These are phyloP conservation scores for Oreortyx pictus DNA, from an alignment of 2,797 vertebrate genomes.

Conservation along the genomic window DNA sequence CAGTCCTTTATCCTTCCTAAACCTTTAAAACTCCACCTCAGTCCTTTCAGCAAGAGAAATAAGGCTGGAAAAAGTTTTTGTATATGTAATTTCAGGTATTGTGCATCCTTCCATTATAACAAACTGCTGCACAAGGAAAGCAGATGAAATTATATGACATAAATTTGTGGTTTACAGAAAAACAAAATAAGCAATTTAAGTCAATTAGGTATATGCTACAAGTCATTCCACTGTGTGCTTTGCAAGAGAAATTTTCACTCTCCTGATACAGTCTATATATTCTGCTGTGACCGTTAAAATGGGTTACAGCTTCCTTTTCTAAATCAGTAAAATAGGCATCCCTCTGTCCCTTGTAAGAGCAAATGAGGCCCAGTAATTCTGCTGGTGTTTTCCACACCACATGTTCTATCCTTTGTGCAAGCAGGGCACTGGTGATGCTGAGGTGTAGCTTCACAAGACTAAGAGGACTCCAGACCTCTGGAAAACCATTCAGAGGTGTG, in stretches of 20 bases:
- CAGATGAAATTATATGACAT: conserved; percentile 8
- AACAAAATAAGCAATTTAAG: conserved; percentile 38
- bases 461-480: conserved; percentile 18
- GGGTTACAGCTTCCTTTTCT: conserved; percentile 1
- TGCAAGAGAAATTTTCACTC: conserved; percentile 37
- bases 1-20: not conserved
- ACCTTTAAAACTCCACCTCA: not conserved
- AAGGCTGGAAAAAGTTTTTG: not conserved
- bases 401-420: not conserved
- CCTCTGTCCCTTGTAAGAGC: not conserved
- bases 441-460: not conserved
- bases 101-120: not conserved
- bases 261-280: conserved; percentile 20
- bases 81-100: not conserved
- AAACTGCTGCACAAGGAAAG: conserved; percentile 24
- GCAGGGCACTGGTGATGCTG: not conserved
- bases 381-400: not conserved
- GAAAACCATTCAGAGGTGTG: conserved; percentile 46
- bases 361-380: not conserved
- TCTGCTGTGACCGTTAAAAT: not conserved
- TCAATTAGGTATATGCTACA: conserved; percentile 23
- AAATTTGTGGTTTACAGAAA: conserved; percentile 42
- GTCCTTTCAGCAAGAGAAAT: not conserved
- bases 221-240: conserved; percentile 1
- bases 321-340: not conserved